Percentiles rank a stretch among this genome's conserved stretches.
phyloP scores from a whole-genome alignment of 2,797 vertebrate genomes.

The Platalea minor region DNA sequence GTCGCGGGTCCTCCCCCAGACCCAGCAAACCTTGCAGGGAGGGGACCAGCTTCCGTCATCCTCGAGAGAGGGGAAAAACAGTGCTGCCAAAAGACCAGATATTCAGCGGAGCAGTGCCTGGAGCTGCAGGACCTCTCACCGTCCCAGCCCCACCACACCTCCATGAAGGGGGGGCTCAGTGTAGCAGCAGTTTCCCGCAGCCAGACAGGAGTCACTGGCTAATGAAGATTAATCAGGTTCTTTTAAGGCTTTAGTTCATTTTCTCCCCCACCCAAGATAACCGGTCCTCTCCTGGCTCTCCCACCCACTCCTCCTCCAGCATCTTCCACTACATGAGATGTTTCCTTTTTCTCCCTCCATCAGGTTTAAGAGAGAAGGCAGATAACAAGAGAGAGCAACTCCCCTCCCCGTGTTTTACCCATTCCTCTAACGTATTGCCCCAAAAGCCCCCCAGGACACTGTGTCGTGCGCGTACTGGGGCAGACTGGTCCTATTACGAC shows the following conservation, averaged over 20 bases:
- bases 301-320: not conserved
- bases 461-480: fast-evolving
- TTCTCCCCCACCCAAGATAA: not conserved
- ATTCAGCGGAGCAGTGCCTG: not conserved
- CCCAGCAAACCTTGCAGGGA: not conserved
- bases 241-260: not conserved
- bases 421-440: fast-evolving
- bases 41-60: not conserved
- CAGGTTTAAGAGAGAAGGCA: not conserved
- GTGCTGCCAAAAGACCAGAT: not conserved
- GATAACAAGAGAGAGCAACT: not conserved
- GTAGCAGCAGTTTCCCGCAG: not conserved
- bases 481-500: not conserved
- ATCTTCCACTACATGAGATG: not conserved
- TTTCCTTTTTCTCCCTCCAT: not conserved
- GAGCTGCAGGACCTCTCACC: not conserved
- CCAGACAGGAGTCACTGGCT: not conserved
- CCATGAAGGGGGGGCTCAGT: not conserved
- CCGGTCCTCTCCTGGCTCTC: not conserved
- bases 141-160: not conserved
- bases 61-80: not conserved
- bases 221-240: not conserved
- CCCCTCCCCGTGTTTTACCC: not conserved
- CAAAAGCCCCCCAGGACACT: fast-evolving
- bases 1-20: not conserved